A percentile compares a stretch with the other conserved stretches of the same genome.
Evolutionary conservation across 2,888 invertebrate genomes (phyloP).

Genomic region (Athalia cordata): DNA sequence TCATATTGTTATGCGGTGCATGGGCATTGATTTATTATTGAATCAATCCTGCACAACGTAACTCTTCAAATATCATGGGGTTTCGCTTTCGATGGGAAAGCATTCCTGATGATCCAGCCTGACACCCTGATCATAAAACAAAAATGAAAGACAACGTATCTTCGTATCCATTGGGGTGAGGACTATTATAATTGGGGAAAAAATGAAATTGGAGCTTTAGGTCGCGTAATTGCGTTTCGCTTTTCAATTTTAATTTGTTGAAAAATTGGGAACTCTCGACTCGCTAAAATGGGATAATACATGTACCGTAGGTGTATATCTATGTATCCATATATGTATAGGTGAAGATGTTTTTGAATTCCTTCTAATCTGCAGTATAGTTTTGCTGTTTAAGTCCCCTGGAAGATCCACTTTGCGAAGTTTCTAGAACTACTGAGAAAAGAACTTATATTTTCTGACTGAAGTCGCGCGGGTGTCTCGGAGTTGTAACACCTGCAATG

Average conservation of each 20-base stretch:
- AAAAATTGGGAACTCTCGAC: background rate
- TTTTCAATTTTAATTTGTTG: too few relatives aligned
- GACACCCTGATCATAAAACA: too few relatives aligned
- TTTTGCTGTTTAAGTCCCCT: background rate
- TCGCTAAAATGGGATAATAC: background rate
- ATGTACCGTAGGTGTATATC: background rate
- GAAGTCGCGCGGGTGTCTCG: slow-evolving; percentile 21
- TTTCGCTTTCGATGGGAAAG: too few relatives aligned
- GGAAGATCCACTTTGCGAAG: slow-evolving; percentile 28
- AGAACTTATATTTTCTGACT: background rate
- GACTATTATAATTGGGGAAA: too few relatives aligned
- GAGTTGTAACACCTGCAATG: slow-evolving; percentile 42
- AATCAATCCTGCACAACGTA: background rate
- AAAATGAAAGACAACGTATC: too few relatives aligned
- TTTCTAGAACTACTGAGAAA: slow-evolving; percentile 21
- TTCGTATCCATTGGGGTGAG: too few relatives aligned
- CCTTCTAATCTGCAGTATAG: background rate
- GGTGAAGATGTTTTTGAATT: background rate
- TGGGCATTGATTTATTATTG: background rate
- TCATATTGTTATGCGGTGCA: background rate
- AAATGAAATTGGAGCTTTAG: too few relatives aligned
- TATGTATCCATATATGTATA: background rate
- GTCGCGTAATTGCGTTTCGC: too few relatives aligned
- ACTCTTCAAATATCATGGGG: background rate
- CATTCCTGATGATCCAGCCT: too few relatives aligned